Evolutionary conservation across 2,113 vertebrate species (phyloP), one percentile per base, ranked within the genome.

Genomic region (Serilophus lunatus): DNA sequence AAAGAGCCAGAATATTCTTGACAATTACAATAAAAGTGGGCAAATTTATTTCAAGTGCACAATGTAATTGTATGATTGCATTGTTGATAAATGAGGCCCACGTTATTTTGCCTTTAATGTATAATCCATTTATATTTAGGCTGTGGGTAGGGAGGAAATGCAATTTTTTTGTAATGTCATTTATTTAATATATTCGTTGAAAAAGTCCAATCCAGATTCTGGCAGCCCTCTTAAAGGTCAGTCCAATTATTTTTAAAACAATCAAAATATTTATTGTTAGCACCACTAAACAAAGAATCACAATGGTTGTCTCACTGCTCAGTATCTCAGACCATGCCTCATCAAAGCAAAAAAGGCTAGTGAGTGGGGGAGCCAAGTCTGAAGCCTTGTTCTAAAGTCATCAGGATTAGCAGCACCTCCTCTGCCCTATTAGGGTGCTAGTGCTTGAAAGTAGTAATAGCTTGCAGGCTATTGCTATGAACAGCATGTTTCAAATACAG

Each of bases 1-100:
- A 18, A 65, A 88, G 35, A 93, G 36, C 4, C 54, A 83, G 36
- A 72, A 74, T 86, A 83, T 74, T 92, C 76, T 66, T 83, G 29
- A 45, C 33, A 94, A 88, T 92, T 94, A 66, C 29, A 66, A 38
- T 74, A 65, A 88, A 94, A 88, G 33, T 66, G 45, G 38, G 26
- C 3, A 84, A 80, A 83, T 90, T 86, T 89, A 47, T 89, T 94
- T 96, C 51, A 93, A 95, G 72, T 63, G 56, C 29, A 57, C 63
- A 77, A 42, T 40, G 28, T 80, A 90, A 82, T 50, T 81, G 26
- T 70, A 65, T 63, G 54, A 90, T 70, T 92, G 74, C 51, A 64
- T 35, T 90, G 64, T 77, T 70, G 38, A 57, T 69, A 91, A 94
- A 76, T 66, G 22, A 64, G 33, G 64, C 31, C 44, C 57, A 57